Evolutionary conservation across 2,797 vertebrate species (phyloP).

Genomic region (Enteromius radiatus): DNA sequence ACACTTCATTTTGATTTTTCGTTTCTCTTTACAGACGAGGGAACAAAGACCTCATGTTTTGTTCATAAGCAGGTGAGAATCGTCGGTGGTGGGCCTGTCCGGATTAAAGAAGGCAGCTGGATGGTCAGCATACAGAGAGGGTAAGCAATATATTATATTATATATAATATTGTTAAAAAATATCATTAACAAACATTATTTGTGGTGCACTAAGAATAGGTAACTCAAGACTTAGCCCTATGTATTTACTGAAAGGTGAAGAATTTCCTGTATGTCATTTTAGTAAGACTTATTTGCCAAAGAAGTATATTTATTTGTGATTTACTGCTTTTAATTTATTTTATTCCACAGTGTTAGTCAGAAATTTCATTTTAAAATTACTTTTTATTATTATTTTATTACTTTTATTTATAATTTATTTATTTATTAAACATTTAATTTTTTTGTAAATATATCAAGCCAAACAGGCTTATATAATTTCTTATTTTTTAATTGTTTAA

Average conservation of each 20-base stretch:
- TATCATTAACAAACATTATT: not conserved
- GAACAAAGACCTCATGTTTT: constrained; percentile 70
- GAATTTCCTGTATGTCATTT: not conserved
- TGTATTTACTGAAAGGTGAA: not conserved
- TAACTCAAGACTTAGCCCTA: constrained; percentile 1
- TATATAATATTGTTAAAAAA: not conserved
- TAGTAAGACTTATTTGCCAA: not conserved
- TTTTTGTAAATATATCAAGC: not conserved
- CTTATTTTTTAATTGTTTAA: not conserved
- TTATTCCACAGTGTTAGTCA: not conserved
- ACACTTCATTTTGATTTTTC: not conserved
- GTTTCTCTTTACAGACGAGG: constrained; percentile 42
- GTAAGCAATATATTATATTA: constrained; percentile 58
- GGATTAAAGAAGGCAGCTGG: constrained; percentile 90
- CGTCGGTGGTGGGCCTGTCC: constrained; percentile 89
- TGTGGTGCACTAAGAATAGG: constrained; percentile 1
- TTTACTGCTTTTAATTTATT: not conserved
- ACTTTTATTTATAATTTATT: not conserved
- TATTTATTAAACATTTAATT: not conserved
- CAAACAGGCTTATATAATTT: not conserved
- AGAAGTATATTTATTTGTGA: not conserved
- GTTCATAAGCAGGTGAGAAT: constrained; percentile 84
- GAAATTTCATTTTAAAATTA: not conserved
- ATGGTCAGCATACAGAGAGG: constrained; percentile 94
- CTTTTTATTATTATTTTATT: constrained; percentile 33